Base-by-base conservation (phyloP, 2,888 invertebrate genomes). In the Hoplodrina ambigua region DNA sequence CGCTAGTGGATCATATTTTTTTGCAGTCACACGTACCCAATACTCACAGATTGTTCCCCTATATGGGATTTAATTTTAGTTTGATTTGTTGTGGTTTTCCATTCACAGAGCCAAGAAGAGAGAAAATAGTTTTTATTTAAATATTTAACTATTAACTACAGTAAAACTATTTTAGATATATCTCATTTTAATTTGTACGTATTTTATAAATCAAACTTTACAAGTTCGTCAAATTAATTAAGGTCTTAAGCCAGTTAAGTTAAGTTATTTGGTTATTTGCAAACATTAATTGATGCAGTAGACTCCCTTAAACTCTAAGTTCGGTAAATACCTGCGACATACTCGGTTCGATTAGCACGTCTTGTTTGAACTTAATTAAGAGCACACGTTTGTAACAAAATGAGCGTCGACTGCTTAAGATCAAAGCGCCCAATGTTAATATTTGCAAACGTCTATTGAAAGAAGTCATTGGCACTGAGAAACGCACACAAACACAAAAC, bases 341-440 rank as follows among this genome's bases (percentile, higher is more conserved):
- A 71, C 75, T 85, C 87, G 88, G 86, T 90, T 89, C 89, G 90
- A 91, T 93, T 91, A 89, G 90, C 92, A 87, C 90, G 89, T 90
- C 91, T 91, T 95, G 93, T 96, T 96, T 95, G 94, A 94, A 92
- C 93, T 94, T 95, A 95, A 96, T 96, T 96, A 96, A 92, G 89
- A 88, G 85, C 90, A 91, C 92, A 92, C 91, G 92, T 91, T 88
- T 86, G 85, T 88, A 85, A 86, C 85, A 92, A 83, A 94, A 93
- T 93, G 94, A 94, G 85, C 94, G 89, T 87, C 89, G 88, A 74
- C 85, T 84, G 85, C 84, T 86, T 87, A 85, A 92, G 94, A 96
- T 95, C 95, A 96, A 95, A 95, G 94, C 86, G 80, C 84, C 81
- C 86, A 87, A 84, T 89, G 93, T 90, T 91, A 93, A 95, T 95